These are phyloP conservation scores for Aldrovandia affinis DNA, from an alignment of 2,797 vertebrate genomes.

Conservation along the genomic window DNA sequence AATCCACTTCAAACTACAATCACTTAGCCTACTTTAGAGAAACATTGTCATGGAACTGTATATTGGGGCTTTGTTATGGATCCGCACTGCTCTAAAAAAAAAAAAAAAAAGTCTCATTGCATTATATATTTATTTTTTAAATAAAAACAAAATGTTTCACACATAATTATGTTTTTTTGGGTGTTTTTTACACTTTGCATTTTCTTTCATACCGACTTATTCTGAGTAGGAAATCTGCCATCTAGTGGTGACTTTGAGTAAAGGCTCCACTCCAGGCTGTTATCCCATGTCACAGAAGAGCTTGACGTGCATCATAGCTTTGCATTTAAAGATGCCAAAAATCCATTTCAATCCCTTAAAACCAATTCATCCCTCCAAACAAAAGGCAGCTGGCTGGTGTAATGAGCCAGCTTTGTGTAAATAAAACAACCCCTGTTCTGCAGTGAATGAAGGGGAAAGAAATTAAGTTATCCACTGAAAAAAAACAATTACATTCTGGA, in stretches of 20 bases:
- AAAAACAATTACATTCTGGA: conserved; percentile 28
- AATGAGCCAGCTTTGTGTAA: conserved; percentile 45
- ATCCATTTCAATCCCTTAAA: conserved; percentile 54
- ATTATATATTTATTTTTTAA: background rate
- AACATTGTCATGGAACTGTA: background rate
- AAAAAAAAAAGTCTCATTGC: background rate
- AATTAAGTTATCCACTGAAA: conserved; percentile 27
- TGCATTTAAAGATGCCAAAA: conserved; percentile 57
- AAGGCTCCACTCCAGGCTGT: conserved; percentile 14
- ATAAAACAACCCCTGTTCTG: conserved; percentile 21
- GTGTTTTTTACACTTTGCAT: background rate
- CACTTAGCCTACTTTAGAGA: background rate
- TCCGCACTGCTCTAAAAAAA: background rate
- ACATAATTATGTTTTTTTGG: background rate
- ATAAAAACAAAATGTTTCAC: background rate
- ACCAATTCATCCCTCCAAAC: conserved; percentile 51
- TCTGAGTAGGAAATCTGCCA: conserved; percentile 66
- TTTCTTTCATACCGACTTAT: conserved; percentile 21
- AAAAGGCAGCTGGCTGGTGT: conserved; percentile 43
- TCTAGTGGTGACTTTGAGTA: conserved; percentile 63
- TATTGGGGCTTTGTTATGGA: background rate
- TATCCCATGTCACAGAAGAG: conserved; percentile 18
- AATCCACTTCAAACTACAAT: background rate
- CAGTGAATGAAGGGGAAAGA: conserved; percentile 19
- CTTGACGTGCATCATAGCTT: conserved; percentile 50